Base-by-base conservation (phyloP, 2,113 vertebrate species). In the Etia nguti region DNA sequence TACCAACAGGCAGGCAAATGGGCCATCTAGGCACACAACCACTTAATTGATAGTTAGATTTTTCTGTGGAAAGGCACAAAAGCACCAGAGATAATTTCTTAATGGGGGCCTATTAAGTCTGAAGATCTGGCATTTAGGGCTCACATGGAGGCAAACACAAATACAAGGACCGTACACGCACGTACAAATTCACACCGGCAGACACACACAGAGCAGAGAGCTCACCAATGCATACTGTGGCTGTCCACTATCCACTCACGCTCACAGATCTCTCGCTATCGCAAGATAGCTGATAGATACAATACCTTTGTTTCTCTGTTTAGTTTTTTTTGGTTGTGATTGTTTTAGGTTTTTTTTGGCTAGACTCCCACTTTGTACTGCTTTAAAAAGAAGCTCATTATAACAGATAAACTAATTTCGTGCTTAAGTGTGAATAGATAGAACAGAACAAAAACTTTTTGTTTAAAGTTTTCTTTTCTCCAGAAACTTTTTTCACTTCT, bases 21-120 rank as follows among this genome's bases (percentile, higher is more conserved):
- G 92, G 84, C 91, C 87, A 94, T 92, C 90, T 83, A 92, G 93
- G 86, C 89, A 94, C 92, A 94, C 93, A 94, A 92, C 90, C 86
- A 94, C 86, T 92, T 96, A 96, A 96, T 94, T 96, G 95, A 93
- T 94, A 92, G 94, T 96, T 95, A 93, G 91, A 90, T 89, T 95
- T 92, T 95, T 93, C 90, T 83, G 81, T 92, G 84, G 84, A 94
- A 95, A 94, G 89, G 86, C 92, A 94, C 92, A 95, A 96, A 95
- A 95, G 94, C 91, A 95, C 90, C 92, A 94, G 89, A 92, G 95
- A 95, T 95, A 94, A 96, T 96, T 95, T 95, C 94, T 94, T 96
- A 97, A 96, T 96, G 90, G 94, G 89, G 86, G 85, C 88, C 94
- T 95, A 94, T 96, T 96, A 94, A 93, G 88, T 90, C 90, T 88